Base-by-base conservation (phyloP, 2,797 vertebrate genomes). In the Scyliorhinus canicula region DNA sequence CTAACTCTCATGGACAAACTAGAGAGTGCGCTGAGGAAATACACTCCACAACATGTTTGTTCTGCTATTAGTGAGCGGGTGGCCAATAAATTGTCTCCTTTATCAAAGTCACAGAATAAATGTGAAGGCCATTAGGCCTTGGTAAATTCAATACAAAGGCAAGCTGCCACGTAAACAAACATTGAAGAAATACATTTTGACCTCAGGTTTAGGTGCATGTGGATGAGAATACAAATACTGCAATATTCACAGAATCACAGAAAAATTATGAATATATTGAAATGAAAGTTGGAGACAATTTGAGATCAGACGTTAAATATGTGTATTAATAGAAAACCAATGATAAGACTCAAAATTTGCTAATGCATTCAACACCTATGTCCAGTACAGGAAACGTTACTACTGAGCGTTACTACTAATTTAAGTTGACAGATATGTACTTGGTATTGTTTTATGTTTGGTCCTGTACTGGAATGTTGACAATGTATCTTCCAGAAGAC, bases 201-300 rank as follows among this genome's bases (percentile, higher is more conserved):
- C 16, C n/a, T 67, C n/a, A 93, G 44, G 40, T 7, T 40, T 91
- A 60, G n/a, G 50, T 24, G 31, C 16, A 16, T 40, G 5, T 8
- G 57, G 88, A 91, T 24, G 90, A 93, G 57, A 93, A 93, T 88
- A 60, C 52, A 88, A n/a, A 88, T 93, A n/a, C 57, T 93, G n/a
- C 55, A 44, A 9, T 44, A 44, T 44, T 44, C n/a, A n/a, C n/a
- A n/a, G n/a, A n/a, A n/a, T n/a, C n/a, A n/a, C n/a, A n/a, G n/a
- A n/a, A n/a, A n/a, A n/a, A n/a, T n/a, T n/a, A 21, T 93, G 60
- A 67, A 67, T 44, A 44, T 65, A 93, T 93, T 93, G n/a, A 60
- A 24, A 60, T 90, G 50, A 65, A 65, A 93, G n/a, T 44, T 93
- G 60, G 90, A 67, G 21, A 93, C 63, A 60, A 67, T 63, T 60